phyloP scores from a whole-genome alignment of 1,140 invertebrate genomes.

The Aphidius gifuensis region DNA sequence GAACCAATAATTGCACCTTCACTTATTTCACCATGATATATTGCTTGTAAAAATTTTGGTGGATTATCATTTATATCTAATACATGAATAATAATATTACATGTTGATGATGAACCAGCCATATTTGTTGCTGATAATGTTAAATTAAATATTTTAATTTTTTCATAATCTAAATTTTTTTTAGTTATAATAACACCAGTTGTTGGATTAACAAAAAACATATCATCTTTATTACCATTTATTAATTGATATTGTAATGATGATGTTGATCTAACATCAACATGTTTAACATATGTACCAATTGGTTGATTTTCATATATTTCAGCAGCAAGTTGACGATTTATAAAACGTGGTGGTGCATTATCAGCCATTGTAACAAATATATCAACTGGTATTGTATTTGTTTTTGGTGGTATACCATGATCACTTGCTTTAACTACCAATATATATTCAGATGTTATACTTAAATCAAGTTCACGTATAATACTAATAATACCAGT shows the following conservation, averaged over 20 bases:
- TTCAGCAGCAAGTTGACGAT: slow-evolving; percentile 68
- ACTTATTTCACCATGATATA: slow-evolving; percentile 69
- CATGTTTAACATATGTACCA: slow-evolving; percentile 73
- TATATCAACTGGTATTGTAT: slow-evolving; percentile 80
- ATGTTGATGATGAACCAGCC: slow-evolving; percentile 67
- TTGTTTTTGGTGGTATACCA: slow-evolving; percentile 70
- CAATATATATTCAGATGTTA: slow-evolving; percentile 76
- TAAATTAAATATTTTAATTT: slow-evolving; percentile 74
- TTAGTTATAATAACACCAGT: slow-evolving; percentile 77
- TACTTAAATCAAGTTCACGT: slow-evolving; percentile 68
- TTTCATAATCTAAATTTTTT: slow-evolving; percentile 76
- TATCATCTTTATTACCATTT: slow-evolving; percentile 70
- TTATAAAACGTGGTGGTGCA: slow-evolving; percentile 75
- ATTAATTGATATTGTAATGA: slow-evolving; percentile 79
- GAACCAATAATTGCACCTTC: slow-evolving; percentile 71
- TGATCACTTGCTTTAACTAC: slow-evolving; percentile 78
- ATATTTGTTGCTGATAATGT: slow-evolving; percentile 83
- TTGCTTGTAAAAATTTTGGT: slow-evolving; percentile 69
- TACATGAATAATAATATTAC: slow-evolving; percentile 72
- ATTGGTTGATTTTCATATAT: slow-evolving; percentile 80
- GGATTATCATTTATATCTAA: slow-evolving; percentile 82
- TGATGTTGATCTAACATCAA: slow-evolving; percentile 76
- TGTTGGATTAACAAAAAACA: slow-evolving; percentile 80
- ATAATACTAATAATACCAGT: slow-evolving; percentile 75
- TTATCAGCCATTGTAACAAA: slow-evolving; percentile 85